Evolutionary conservation across 1,140 invertebrate species (phyloP).

Genomic region (Leptoteleia sp.): DNA sequence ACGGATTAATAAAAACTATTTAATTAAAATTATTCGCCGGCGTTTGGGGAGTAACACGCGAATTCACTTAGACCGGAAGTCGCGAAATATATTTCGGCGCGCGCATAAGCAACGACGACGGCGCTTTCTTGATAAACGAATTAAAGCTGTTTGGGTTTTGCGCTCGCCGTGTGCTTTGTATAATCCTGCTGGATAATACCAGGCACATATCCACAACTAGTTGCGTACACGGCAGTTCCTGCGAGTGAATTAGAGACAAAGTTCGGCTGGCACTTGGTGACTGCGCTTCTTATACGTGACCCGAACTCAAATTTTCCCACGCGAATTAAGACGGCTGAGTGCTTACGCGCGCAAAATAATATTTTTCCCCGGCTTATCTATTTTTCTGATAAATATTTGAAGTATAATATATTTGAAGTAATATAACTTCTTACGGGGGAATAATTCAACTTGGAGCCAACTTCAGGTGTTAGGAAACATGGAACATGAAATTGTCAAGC

Average conservation of each 20-base stretch:
- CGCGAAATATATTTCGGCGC: slow-evolving; percentile 24
- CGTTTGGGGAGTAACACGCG: slow-evolving; percentile 16
- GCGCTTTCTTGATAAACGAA: slow-evolving; percentile 61
- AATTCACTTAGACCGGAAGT: slow-evolving; percentile 28
- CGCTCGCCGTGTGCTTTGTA: slow-evolving; percentile 55
- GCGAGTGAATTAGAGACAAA: slow-evolving; percentile 74
- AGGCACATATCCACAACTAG: slow-evolving; percentile 59
- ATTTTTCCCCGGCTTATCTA: too few relatives aligned
- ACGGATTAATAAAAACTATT: too few relatives aligned
- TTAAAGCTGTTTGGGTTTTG: slow-evolving; percentile 55
- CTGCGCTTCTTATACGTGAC: slow-evolving; percentile 61
- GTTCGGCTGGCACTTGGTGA: slow-evolving; percentile 66
- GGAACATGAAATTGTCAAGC: too few relatives aligned
- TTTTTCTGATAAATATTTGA: too few relatives aligned
- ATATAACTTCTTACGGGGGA: too few relatives aligned
- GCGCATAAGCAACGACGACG: slow-evolving; percentile 40
- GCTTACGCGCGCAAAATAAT: too few relatives aligned
- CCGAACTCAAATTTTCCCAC: slow-evolving; percentile 73
- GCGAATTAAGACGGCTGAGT: slow-evolving; percentile 57
- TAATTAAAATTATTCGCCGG: too few relatives aligned
- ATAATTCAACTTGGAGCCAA: too few relatives aligned
- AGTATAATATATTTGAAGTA: too few relatives aligned
- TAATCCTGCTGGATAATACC: slow-evolving; percentile 54
- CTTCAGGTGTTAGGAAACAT: too few relatives aligned
- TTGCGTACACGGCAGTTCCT: slow-evolving; percentile 58